Base-by-base conservation (phyloP, 2,797 vertebrate species). In the Tenualosa ilisha region DNA sequence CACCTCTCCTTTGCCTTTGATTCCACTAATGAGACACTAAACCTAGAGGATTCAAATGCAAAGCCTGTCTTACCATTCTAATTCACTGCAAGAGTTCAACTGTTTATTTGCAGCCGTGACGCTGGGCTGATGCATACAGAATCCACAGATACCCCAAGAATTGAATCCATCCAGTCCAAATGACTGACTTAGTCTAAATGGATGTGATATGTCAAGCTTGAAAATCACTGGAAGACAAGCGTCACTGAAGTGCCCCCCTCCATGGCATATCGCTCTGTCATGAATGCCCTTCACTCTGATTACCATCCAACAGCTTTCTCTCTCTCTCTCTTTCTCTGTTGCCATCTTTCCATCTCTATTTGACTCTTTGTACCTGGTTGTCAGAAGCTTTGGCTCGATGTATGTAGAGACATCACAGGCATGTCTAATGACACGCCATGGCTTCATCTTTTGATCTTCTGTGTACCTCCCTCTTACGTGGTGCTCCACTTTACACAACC, bases 381-480 rank as follows among this genome's bases (percentile, higher is more conserved):
- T 68, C 26, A 68, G 13, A 31, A 6, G 12, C 12, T 40, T 43
- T 22, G 20, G 72, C 37, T 46, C 72, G 22, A 46, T 43, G 72
- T 40, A 15, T 72, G 26, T 72, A 37, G 26, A 37, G 5, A 37
- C 31, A 72, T 72, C 26, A 72, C 31, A 20, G 20, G 13, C 15
- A 3, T 15, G 26, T 68, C 12, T 37, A 43, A 24, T 17, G 40
- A 46, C 37, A 79, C 20, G 40, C 17, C 3, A 72, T 72, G 26
- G 31, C 65, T 40, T 46, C 72, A 43, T 46, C 72, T 79, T 79
- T 43, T 43, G 72, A 79, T 79, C 72, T 22, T 79, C 72, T 43
- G 6, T 43, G 26, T 40, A 13, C 68, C 31, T 75, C 68, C n/a
- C 59, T 37, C 31, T 72, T 37, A 12, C 17, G 3, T 22, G 59